phyloP scores from a whole-genome alignment of 2,797 vertebrate species.

The Delichon dasypus region DNA sequence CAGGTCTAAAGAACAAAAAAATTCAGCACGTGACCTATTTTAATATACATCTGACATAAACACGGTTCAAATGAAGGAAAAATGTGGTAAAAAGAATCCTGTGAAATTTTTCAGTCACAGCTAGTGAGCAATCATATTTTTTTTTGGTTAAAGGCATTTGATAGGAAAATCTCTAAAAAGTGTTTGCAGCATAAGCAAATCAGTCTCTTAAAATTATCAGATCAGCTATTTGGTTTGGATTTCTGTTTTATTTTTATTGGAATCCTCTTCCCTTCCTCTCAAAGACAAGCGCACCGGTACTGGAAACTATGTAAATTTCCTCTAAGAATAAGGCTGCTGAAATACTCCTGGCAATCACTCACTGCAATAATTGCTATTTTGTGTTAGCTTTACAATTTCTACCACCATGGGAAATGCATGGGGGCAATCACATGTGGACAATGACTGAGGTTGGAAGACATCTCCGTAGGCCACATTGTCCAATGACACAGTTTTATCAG shows the following conservation, averaged over 20 bases:
- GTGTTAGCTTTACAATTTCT: not conserved
- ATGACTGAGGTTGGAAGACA: not conserved
- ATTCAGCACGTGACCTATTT: not conserved
- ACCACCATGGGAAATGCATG: not conserved
- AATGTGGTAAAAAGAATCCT: not conserved
- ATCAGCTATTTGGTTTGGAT: not conserved
- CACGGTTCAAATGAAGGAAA: not conserved
- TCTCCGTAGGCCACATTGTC: fast-evolving
- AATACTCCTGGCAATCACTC: not conserved
- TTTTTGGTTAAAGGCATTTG: not conserved
- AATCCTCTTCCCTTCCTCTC: not conserved
- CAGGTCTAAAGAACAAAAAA: not conserved
- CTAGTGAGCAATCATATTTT: not conserved
- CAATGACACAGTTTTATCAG: not conserved
- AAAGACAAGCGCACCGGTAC: not conserved
- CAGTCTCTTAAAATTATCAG: not conserved
- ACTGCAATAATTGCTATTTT: not conserved
- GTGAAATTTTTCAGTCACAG: not conserved
- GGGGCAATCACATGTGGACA: not conserved
- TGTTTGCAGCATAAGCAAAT: not conserved
- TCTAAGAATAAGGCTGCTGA: not conserved
- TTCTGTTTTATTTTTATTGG: not conserved
- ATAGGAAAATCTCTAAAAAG: not conserved
- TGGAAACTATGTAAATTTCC: not conserved
- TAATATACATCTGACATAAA: not conserved